These are phyloP conservation scores for Proales similis DNA, from an alignment of 1,140 invertebrate species.

Conservation along the genomic window DNA sequence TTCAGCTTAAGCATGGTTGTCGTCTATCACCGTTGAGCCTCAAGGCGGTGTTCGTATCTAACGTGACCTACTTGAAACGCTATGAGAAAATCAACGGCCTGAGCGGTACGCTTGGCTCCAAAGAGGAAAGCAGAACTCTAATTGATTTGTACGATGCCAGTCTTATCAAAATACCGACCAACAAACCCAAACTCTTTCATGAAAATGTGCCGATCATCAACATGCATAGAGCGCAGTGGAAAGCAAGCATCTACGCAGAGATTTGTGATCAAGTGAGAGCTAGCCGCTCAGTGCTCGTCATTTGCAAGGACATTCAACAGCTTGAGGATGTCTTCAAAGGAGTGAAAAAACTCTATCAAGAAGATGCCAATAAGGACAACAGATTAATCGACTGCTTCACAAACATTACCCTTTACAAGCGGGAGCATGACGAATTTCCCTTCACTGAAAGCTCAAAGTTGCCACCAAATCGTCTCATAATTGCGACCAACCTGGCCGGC, in stretches of 20 bases:
- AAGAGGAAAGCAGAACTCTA: not conserved
- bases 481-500: conserved; percentile 53
- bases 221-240: not conserved
- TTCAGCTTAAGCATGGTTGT: conserved; percentile 17
- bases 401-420: too few species aligned
- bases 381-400: too few species aligned
- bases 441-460: too few species aligned
- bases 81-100: not conserved
- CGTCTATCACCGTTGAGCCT: conserved; percentile 1
- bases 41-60: not conserved
- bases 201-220: not conserved
- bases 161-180: not conserved
- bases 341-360: too few species aligned
- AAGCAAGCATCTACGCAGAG: not conserved
- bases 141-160: not conserved
- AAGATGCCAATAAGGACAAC: too few species aligned
- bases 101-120: not conserved
- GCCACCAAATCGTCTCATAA: conserved; percentile 42
- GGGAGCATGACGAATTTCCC: too few species aligned
- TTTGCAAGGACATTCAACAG: too few species aligned
- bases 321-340: too few species aligned
- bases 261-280: not conserved
- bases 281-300: not conserved
- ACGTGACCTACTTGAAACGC: not conserved
- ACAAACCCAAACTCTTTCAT: not conserved